Conservation (phyloP, 2,113 vertebrate species). For the Tachysurus vachellii region DNA sequence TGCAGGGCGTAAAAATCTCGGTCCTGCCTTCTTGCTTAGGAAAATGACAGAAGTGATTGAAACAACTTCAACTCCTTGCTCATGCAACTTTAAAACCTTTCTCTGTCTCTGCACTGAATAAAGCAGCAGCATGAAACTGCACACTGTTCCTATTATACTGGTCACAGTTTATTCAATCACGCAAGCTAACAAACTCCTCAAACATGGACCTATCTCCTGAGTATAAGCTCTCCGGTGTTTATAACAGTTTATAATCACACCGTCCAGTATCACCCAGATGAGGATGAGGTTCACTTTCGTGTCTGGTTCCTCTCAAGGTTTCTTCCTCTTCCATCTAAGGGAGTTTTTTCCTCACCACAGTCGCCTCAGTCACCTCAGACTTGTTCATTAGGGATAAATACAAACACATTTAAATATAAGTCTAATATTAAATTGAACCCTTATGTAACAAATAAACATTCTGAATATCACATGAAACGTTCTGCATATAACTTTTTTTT, state of each 20-base stretch:
- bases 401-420: no score
- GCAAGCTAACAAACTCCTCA: not conserved
- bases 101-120: not conserved
- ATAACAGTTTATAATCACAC: no score
- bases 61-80: not conserved
- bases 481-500: not conserved
- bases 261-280: no score
- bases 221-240: not conserved
- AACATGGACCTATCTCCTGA: not conserved
- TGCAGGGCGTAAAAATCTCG: not conserved
- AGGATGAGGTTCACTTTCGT: no score
- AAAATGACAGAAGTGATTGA: not conserved
- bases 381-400: no score
- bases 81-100: not conserved
- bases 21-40: not conserved
- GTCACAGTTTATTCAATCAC: not conserved
- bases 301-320: no score
- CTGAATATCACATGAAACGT: no score
- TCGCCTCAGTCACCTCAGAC: no score
- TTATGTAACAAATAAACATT: no score
- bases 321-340: no score
- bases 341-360: no score
- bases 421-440: no score
- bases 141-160: not conserved
- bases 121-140: not conserved